Base-by-base conservation (phyloP, 2,113 vertebrate species). In the Puma concolor region DNA sequence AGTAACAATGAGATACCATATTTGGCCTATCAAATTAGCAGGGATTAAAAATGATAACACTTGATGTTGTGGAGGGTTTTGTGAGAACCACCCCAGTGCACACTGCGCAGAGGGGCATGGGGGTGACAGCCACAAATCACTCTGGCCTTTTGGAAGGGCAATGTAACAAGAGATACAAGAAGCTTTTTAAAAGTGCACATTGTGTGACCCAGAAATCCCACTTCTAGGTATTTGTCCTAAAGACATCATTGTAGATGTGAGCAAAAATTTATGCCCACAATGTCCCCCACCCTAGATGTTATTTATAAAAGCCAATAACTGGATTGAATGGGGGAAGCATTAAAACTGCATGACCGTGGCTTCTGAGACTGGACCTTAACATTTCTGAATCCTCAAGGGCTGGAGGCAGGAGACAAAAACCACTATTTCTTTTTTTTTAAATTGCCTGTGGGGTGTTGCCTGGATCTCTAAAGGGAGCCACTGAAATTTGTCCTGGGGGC, bases 11-110 rank as follows among this genome's bases (percentile, higher is more conserved):
- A 96, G 81, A 88, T 92, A 76, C 67, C 89, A 96, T 94, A 96
- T 98, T 97, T 97, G 93, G 93, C 76, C 97, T 88, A 95, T 97
- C 91, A 97, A 98, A 96, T 97, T 97, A 97, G 63, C 79, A 52
- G 57, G 96, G 93, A 97, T 96, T 97, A 83, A 95, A 97, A 98
- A 95, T 97, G 92, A 93, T 95, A 94, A 92, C 54, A 79, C 23
- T 96, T 27, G 63, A 63, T 89, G 86, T 67, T 33, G 21, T 0
- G 0, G 67, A 97, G 48, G 79, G 72, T 96, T 82, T 94, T 89
- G 23, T 88, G 67, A 96, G 54, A 82, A 2, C 0, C 27, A 25
- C 36, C n/a, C 13, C 64, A 50, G 9, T 15, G 27, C 2, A 33
- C 92, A 27, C 16, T 5, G 33, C 0, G 0, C 74, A 71, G 72